Evolutionary conservation across 2,888 invertebrate species (phyloP).

Genomic region (Idaea aversata): DNA sequence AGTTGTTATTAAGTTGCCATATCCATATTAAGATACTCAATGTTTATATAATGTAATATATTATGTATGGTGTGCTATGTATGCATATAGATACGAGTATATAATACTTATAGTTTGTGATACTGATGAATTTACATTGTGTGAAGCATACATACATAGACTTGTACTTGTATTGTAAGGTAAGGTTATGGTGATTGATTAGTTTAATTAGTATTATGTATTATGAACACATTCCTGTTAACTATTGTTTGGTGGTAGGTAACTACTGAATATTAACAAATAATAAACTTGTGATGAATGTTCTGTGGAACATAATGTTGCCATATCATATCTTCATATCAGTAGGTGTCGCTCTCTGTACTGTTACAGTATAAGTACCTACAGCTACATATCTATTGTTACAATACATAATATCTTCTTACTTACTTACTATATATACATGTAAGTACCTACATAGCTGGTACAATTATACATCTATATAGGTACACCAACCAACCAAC

Average conservation of each 20-base stretch:
- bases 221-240: neutral
- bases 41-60: conserved; percentile 48
- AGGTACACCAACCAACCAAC: too few relatives aligned
- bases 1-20: conserved; percentile 78
- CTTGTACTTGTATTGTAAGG: conserved; percentile 48
- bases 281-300: neutral
- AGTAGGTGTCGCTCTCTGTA: neutral
- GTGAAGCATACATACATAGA: conserved; percentile 22
- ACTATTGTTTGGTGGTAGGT: neutral
- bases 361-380: too few relatives aligned
- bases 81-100: conserved; percentile 69
- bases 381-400: too few relatives aligned
- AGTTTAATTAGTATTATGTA: neutral
- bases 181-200: conserved; percentile 42
- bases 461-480: too few relatives aligned
- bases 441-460: too few relatives aligned
- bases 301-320: conserved; percentile 3
- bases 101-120: conserved; percentile 77
- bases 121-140: conserved; percentile 77
- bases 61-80: conserved; percentile 27
- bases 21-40: conserved; percentile 77
- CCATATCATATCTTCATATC: conserved; percentile 18
- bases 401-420: too few relatives aligned
- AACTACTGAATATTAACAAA: neutral
- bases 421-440: too few relatives aligned